phyloP scores from a whole-genome alignment of 2,888 invertebrate genomes.

The Acleris sparsana region DNA sequence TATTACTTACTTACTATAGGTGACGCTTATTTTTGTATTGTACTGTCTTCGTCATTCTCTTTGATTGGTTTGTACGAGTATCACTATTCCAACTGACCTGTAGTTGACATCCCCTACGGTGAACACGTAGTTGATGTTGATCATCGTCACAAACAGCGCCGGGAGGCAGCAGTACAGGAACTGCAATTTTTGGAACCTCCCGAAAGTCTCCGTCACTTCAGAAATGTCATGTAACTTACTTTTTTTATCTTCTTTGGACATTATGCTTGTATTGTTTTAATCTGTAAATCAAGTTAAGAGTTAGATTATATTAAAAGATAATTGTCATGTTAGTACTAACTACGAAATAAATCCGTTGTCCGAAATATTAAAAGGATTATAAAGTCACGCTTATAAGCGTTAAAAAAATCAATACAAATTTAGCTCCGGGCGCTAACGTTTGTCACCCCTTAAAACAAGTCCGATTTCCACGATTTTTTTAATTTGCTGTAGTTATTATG shows the following conservation, averaged over 20 bases:
- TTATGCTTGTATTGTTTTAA: slow-evolving; percentile 29
- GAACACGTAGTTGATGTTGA: slow-evolving; percentile 69
- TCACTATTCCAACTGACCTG: slow-evolving; percentile 48
- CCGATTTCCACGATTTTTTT: too few species aligned
- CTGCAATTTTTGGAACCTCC: slow-evolving; percentile 69
- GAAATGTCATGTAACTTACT: slow-evolving; percentile 48
- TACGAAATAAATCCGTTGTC: neutral
- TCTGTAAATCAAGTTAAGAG: neutral
- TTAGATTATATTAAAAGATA: too few species aligned
- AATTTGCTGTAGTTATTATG: too few species aligned
- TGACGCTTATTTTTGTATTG: too few species aligned
- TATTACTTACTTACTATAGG: too few species aligned
- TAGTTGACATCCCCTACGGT: slow-evolving; percentile 64
- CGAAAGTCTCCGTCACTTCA: slow-evolving; percentile 64
- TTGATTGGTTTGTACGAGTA: too few species aligned
- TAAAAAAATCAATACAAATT: too few species aligned
- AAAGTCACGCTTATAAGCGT: too few species aligned
- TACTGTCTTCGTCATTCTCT: too few species aligned
- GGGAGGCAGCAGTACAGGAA: slow-evolving; percentile 59
- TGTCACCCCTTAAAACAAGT: too few species aligned
- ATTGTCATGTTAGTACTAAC: neutral
- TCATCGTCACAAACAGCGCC: slow-evolving; percentile 59
- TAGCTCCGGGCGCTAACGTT: too few species aligned
- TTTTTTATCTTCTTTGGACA: slow-evolving; percentile 34
- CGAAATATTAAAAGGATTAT: too few species aligned